A percentile compares a stretch with the other conserved stretches of the same genome.
Evolutionary conservation across 2,888 invertebrate genomes (phyloP).

Genomic region (Tetranychus truncatus): DNA sequence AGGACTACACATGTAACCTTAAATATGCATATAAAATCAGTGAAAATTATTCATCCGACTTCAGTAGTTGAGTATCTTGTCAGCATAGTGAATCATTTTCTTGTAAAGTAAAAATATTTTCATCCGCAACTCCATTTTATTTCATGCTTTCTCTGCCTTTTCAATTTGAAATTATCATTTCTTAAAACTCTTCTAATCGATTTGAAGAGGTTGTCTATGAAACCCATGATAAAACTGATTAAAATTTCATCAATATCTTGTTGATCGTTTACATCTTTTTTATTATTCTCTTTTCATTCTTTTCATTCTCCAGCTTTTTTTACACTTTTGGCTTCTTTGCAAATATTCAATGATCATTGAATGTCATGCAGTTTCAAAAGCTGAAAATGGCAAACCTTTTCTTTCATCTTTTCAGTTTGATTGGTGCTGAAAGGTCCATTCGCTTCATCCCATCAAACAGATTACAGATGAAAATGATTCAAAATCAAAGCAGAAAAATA

Average conservation of each 20-base stretch:
- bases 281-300: neutral
- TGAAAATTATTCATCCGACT: neutral
- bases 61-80: neutral
- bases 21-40: neutral
- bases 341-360: neutral
- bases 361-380: neutral
- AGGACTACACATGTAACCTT: neutral
- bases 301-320: neutral
- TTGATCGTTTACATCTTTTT: neutral
- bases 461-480: neutral
- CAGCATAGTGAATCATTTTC: neutral
- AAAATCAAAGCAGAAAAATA: neutral
- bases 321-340: neutral
- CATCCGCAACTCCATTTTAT: neutral
- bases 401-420: neutral
- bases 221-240: neutral
- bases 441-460: neutral
- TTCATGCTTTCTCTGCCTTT: neutral
- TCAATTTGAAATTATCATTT: neutral
- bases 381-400: conserved; percentile 1
- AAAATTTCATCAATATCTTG: neutral
- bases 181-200: neutral
- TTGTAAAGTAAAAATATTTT: neutral
- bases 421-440: neutral
- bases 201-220: neutral